Conservation (phyloP, 2,113 vertebrate genomes). For the Myocastor coypus region DNA sequence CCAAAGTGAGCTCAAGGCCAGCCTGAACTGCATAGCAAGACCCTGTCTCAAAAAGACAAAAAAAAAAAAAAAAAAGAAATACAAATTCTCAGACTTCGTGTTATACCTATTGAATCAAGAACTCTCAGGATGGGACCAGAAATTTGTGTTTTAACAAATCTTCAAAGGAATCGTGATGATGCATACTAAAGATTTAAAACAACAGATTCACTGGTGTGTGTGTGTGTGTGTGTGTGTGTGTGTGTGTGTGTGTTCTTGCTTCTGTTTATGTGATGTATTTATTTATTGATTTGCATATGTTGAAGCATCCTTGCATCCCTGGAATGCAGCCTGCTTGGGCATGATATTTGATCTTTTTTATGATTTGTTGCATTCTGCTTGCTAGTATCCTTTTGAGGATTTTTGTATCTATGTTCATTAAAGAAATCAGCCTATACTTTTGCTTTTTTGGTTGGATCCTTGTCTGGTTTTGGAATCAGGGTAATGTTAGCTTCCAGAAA, state of each 20-base stretch:
- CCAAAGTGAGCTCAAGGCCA: too few species aligned
- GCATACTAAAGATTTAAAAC: not conserved
- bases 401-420: not conserved
- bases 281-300: not conserved
- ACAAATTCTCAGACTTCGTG: not conserved
- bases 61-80: too few species aligned
- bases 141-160: not conserved
- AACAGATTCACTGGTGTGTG: not conserved
- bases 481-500: not conserved
- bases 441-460: not conserved
- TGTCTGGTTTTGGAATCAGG: not conserved
- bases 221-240: not conserved
- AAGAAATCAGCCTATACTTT: not conserved
- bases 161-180: not conserved
- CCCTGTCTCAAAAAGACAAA: too few species aligned
- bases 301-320: not conserved
- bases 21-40: too few species aligned
- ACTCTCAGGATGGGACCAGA: not conserved
- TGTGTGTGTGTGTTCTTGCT: not conserved
- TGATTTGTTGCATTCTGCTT: not conserved
- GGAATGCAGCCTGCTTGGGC: not conserved
- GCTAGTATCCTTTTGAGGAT: not conserved
- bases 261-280: not conserved
- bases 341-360: not conserved
- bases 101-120: not conserved